Evolutionary conservation across 2,797 vertebrate species (phyloP).

Genomic region (Alcedo quadribrachys): DNA sequence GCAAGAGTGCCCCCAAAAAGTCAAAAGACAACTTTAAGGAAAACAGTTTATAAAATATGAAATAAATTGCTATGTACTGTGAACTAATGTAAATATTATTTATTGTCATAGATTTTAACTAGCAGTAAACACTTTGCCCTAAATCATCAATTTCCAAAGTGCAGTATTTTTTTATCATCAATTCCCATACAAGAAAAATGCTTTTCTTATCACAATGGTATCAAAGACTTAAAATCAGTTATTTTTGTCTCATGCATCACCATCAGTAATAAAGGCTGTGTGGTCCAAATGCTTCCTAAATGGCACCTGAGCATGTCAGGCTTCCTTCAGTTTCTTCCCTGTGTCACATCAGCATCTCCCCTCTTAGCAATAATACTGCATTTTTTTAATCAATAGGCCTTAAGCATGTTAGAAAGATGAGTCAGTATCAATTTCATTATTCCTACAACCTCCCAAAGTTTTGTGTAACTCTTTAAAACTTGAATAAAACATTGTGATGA

Average conservation of each 20-base stretch:
- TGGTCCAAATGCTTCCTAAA: background rate
- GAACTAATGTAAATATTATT: background rate
- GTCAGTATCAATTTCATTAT: background rate
- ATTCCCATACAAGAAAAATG: background rate
- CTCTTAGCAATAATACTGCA: background rate
- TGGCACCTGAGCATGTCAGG: background rate
- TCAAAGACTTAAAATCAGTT: background rate
- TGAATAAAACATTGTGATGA: background rate
- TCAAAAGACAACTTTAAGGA: background rate
- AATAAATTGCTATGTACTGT: background rate
- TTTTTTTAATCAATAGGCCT: background rate
- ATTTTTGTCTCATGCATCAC: background rate
- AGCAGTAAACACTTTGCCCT: background rate
- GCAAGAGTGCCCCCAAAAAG: background rate
- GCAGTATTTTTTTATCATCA: background rate
- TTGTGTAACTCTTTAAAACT: background rate
- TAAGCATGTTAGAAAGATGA: background rate
- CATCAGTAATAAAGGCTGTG: background rate
- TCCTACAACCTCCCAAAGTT: background rate
- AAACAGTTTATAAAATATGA: background rate
- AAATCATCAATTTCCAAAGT: background rate
- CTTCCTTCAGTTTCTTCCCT: background rate
- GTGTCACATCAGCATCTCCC: background rate
- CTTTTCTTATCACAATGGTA: background rate
- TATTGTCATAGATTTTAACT: background rate